These are phyloP conservation scores for Oconnorella tubifera DNA, from an alignment of 2,888 invertebrate species.

Conservation along the genomic window DNA sequence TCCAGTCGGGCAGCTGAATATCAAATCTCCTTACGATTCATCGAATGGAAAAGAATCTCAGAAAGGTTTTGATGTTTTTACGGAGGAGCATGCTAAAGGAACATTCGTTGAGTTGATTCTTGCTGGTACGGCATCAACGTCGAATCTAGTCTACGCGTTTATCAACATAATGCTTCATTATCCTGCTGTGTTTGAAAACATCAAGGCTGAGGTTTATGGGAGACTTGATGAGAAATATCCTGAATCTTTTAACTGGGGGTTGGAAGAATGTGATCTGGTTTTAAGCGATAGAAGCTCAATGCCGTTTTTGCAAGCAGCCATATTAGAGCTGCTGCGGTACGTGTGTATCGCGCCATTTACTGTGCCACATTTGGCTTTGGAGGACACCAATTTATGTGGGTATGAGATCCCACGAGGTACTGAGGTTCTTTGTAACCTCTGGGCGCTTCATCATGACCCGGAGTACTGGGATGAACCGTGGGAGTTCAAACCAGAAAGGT, in stretches of 20 bases:
- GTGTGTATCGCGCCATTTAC: constrained; percentile 16
- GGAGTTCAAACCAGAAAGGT: constrained; percentile 20
- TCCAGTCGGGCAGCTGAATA: background rate
- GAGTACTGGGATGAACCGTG: constrained; percentile 13
- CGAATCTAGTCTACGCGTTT: constrained; percentile 17
- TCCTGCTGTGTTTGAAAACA: background rate
- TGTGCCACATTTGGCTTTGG: constrained; percentile 17
- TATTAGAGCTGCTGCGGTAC: constrained; percentile 18
- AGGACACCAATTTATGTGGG: constrained; percentile 12
- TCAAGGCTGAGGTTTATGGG: constrained; percentile 6
- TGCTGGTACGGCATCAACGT: constrained; percentile 14
- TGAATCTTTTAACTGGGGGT: too few species aligned
- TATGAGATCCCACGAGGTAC: constrained; percentile 14
- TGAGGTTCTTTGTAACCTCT: constrained; percentile 13
- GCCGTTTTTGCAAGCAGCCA: constrained; percentile 19
- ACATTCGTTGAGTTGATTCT: constrained; percentile 18
- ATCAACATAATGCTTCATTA: constrained; percentile 20
- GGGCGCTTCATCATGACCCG: constrained; percentile 15
- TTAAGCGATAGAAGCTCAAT: constrained; percentile 1
- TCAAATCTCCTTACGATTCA: background rate
- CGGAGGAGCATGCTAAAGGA: constrained; percentile 13
- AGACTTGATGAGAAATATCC: background rate
- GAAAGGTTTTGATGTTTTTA: background rate
- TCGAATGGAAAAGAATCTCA: background rate
- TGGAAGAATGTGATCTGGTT: background rate